Conservation (phyloP, 2,113 vertebrate species). For the Arothron firmamentum region DNA sequence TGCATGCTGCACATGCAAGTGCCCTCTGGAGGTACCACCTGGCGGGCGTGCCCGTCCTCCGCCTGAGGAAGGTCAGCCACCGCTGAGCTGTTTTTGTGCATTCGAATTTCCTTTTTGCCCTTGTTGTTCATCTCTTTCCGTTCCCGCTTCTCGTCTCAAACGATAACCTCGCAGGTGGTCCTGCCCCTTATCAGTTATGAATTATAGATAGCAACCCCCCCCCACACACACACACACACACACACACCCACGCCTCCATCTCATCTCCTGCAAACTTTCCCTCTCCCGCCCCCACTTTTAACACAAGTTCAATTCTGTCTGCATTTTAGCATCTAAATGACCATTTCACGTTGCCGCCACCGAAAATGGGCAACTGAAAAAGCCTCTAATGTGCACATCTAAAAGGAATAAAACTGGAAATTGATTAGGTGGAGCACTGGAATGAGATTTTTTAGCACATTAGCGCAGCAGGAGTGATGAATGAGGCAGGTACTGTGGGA, state of each 20-base stretch:
- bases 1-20: background rate
- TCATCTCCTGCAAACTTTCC: conserved; percentile 5
- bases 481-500: conserved; percentile 12
- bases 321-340: conserved; percentile 8
- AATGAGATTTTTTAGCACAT: background rate
- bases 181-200: conserved; percentile 29
- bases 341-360: background rate
- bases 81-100: background rate
- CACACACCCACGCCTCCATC: too few species aligned
- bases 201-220: conserved; percentile 38
- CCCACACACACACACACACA: too few species aligned
- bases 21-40: background rate
- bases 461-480: conserved; percentile 1
- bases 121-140: conserved; percentile 7
- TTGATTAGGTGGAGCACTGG: background rate
- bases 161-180: conserved; percentile 9
- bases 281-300: background rate
- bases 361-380: conserved; percentile 5
- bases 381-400: conserved; percentile 13
- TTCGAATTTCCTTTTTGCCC: conserved; percentile 9
- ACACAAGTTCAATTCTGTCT: conserved; percentile 8
- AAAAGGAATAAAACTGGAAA: conserved; percentile 6
- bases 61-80: conserved; percentile 10
- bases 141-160: conserved; percentile 14
- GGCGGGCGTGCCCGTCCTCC: conserved; percentile 1